Evolutionary conservation across 2,888 invertebrate species (phyloP), one percentile per base, ranked within the genome.

Genomic region (Nowickia ferox): DNA sequence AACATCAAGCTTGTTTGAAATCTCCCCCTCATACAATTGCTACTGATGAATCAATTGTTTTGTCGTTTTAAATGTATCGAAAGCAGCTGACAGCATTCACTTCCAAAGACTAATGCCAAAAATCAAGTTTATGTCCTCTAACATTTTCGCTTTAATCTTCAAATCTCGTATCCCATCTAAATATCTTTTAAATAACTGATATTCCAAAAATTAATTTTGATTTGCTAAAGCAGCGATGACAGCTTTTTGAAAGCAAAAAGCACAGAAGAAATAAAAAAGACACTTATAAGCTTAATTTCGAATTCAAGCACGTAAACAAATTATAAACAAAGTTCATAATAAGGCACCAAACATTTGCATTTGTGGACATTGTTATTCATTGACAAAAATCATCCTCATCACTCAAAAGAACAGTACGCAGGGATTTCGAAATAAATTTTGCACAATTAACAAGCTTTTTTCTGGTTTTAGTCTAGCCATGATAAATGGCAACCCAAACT

Each of bases 71-170:
- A 57, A 71, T 15, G 15, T 30, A 30, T 30, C 22, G 48, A 44
- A 22, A 59, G 11, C 48, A 48, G 42, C 63, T 15, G n/a, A 13
- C 40, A 53, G 17, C 30, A 13, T 30, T 46, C 10, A 17, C 11
- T 48, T 48, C 13, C 2, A 19, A 69, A 72, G 48, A 4, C 19
- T 22, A 75, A 68, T 63, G 51, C 9, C 57, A 46, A 69, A 57
- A 57, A 57, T 84, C 77, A 78, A 84, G 78, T 69, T 86, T 74
- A 19, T 53, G 59, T 69, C 80, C 80, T 48, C 13, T n/a, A 61
- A 15, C 30, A 15, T 30, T 30, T 15, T 9, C 30, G 30, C 30
- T 30, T 30, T 30, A 22, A 57, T 57, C 15, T 57, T 19, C 51
- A n/a, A 48, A 48, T 15, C n/a, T 48, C n/a, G 15, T 48, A 48